Base-by-base conservation (phyloP, 1,140 invertebrate species). In the Theocolax elegans region DNA sequence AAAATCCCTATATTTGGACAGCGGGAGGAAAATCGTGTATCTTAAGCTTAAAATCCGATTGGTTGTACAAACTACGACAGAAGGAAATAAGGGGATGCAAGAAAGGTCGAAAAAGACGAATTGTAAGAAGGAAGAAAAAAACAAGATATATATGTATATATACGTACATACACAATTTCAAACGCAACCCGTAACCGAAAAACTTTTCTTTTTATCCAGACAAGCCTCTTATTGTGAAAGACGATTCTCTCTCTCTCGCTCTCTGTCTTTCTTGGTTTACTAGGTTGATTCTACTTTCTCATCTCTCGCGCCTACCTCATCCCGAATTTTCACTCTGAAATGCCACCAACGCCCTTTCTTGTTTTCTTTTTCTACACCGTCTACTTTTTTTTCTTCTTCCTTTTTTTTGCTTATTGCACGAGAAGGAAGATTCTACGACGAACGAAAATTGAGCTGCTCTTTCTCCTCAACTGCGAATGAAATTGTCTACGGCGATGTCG, bases 211-310 rank as follows among this genome's bases (percentile, higher is more conserved):
- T 72, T 72, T 60, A 62, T 40, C 56, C 70, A 66, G 67, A 56
- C 73, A 70, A 74, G 66, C 73, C 62, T 74, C 71, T 72, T 74
- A 74, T 66, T 72, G 73, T 60, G 19, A 70, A 72, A 74, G 73
- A 71, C 72, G 67, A 74, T 74, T 74, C 68, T 63, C 21, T 31
- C n/a, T 60, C 44, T 27, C 31, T 42, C 49, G 4, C 2, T 29
- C n/a, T n/a, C n/a, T n/a, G n/a, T 35, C 25, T 27, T 25, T 35
- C 19, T 21, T 25, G 12, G 2, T 27, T 29, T 59, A n/a, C n/a
- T n/a, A n/a, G n/a, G n/a, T n/a, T n/a, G n/a, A n/a, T n/a, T n/a
- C n/a, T n/a, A n/a, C 46, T 35, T 54, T 40, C 51, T 54, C 51
- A 56, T 56, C 35, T 54, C 40, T 44, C 27, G 38, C 38, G 15